Evolutionary conservation across 2,888 invertebrate genomes (phyloP).

Genomic region (Cepaea hortensis): DNA sequence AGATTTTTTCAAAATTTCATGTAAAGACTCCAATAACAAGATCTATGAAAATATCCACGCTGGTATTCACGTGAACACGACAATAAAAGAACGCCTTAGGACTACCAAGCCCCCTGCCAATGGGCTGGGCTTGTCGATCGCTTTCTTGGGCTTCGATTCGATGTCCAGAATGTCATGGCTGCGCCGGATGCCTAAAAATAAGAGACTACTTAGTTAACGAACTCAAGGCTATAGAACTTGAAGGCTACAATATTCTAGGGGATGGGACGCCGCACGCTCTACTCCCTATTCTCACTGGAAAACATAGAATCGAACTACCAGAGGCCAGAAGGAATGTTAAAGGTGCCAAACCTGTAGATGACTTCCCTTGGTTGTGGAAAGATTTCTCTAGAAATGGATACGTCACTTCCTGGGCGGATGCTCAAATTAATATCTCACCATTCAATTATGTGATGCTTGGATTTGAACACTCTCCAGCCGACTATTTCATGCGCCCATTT

Average conservation of each 20-base stretch:
- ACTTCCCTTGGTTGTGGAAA: conserved; percentile 91
- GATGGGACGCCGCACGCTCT: conserved; percentile 80
- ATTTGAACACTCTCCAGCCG: conserved; percentile 88
- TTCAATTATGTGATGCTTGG: conserved; percentile 94
- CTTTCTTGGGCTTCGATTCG: conserved; percentile 81
- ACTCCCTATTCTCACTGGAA: conserved; percentile 90
- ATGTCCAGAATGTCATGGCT: too few relatives aligned
- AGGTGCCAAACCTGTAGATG: conserved; percentile 83
- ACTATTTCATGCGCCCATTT: conserved; percentile 91
- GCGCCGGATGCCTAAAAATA: conserved; percentile 78
- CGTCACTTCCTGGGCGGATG: conserved; percentile 89
- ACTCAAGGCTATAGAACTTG: conserved; percentile 79
- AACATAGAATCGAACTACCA: conserved; percentile 87
- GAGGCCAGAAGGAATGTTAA: conserved; percentile 85
- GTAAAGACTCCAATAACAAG: neutral
- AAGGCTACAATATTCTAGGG: conserved; percentile 79
- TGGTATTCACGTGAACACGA: conserved; percentile 25
- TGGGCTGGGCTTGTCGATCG: conserved; percentile 30
- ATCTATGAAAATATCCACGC: conserved; percentile 34
- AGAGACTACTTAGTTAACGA: conserved; percentile 66
- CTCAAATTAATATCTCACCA: conserved; percentile 88
- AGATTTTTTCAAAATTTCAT: conserved; percentile 39
- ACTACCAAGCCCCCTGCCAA: neutral
- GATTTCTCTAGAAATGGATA: conserved; percentile 80
- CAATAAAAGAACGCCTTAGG: conserved; percentile 3